Base-by-base conservation (phyloP, 2,888 invertebrate genomes). In the Biston betularia region DNA sequence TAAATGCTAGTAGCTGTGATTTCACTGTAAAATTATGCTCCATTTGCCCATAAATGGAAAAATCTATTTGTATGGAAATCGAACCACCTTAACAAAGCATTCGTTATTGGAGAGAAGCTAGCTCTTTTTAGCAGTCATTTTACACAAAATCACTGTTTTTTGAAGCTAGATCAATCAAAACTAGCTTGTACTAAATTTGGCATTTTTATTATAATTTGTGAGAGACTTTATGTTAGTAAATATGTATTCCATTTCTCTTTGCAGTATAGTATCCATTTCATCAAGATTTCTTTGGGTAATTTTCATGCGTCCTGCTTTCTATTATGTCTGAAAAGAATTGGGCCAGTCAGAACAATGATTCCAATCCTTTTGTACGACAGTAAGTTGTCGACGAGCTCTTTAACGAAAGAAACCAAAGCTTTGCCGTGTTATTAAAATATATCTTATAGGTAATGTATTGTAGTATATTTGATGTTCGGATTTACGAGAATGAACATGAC, bases 281-380 rank as follows among this genome's bases (percentile, higher is more conserved):
- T 48, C 12, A 38, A 40, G 4, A 24, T 58, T 35, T 49, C 49
- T 12, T n/a, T 45, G 6, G 15, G 42, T 42, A 42, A 52, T 65
- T 60, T 60, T 65, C 50, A 35, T 50, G 44, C 40, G 34, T 48
- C 15, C 10, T 50, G 15, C 7, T 40, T 59, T 42, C 34, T 34
- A 65, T 62, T 62, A 40, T 58, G 11, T 50, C 40, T 65, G 55
- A 62, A 60, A 63, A 69, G 62, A 79, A 76, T 68, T 72, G 59
- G 77, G 75, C 69, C 77, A 44, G 75, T 65, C 63, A 46, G 69
- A 68, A 68, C 73, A 76, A 69, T 70, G 65, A 49, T 50, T 50
- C 56, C 50, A 64, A 63, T 71, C 61, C 64, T 58, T 70, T 68
- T 71, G 53, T 55, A 59, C 44, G 49, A 14, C 14, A 45, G 14